These are phyloP conservation scores for Campaea margaritaria DNA, from an alignment of 2,888 invertebrate genomes.

Conservation along the genomic window DNA sequence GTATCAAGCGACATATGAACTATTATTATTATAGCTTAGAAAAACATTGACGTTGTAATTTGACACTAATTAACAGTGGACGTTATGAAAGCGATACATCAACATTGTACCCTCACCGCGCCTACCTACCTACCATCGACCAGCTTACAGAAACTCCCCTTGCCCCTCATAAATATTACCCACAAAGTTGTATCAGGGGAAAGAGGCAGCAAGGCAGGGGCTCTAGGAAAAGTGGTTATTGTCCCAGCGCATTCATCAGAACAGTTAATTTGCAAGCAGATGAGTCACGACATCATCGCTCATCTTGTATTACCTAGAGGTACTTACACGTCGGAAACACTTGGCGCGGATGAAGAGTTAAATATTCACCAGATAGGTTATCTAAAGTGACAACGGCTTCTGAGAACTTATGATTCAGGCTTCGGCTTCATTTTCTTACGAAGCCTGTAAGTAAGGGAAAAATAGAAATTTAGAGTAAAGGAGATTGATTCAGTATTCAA, in stretches of 20 bases:
- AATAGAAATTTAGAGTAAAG: too few relatives aligned
- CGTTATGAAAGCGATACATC: constrained; percentile 80
- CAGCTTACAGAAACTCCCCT: constrained; percentile 51
- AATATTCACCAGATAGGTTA: constrained; percentile 12
- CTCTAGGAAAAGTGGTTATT: constrained; percentile 57
- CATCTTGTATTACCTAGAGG: constrained; percentile 67
- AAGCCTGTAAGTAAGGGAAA: too few relatives aligned
- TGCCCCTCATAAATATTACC: constrained; percentile 38
- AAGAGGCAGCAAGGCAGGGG: constrained; percentile 41
- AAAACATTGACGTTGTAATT: constrained; percentile 76
- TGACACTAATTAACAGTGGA: constrained; percentile 78
- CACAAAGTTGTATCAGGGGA: constrained; percentile 37
- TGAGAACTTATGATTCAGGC: too few relatives aligned
- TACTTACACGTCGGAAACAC: constrained; percentile 65
- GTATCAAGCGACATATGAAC: too few relatives aligned
- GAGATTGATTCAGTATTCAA: too few relatives aligned
- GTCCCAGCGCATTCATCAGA: constrained; percentile 76
- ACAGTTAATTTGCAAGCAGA: constrained; percentile 82
- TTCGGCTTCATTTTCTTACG: too few relatives aligned
- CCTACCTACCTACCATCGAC: constrained; percentile 64
- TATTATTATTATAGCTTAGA: constrained; percentile 34
- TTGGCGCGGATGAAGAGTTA: constrained; percentile 44
- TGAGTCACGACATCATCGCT: constrained; percentile 80
- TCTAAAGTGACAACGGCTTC: constrained; percentile 5
- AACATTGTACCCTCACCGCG: constrained; percentile 67